Evolutionary conservation across 2,888 invertebrate genomes (phyloP).

Genomic region (Cecidostiba fungosa): DNA sequence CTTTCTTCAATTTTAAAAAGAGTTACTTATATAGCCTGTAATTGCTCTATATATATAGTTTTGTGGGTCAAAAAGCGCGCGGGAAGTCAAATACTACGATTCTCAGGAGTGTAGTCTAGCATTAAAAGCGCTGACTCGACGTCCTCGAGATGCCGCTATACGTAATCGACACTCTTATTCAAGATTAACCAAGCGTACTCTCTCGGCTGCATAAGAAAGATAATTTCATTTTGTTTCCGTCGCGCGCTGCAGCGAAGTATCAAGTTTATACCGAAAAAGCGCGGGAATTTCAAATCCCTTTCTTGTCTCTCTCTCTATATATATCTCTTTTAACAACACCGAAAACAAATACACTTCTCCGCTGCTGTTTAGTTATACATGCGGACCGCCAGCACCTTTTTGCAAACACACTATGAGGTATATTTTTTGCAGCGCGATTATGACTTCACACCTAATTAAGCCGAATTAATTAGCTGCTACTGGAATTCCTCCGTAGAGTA

Average conservation of each 20-base stretch:
- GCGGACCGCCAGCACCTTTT: neutral
- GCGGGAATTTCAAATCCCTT: constrained; percentile 17
- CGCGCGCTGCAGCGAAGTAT: neutral
- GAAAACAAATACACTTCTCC: neutral
- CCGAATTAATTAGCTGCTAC: neutral
- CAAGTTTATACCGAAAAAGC: neutral
- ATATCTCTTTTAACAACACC: neutral
- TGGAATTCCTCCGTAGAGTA: no score
- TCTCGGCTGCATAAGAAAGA: constrained; percentile 42
- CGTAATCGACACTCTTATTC: constrained; percentile 54
- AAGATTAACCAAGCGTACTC: constrained; percentile 51
- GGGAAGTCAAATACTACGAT: neutral
- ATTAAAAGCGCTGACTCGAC: constrained; percentile 46
- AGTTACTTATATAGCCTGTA: neutral
- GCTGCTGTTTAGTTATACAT: neutral
- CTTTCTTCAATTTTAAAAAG: neutral
- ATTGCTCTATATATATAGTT: neutral
- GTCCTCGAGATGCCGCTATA: constrained; percentile 35
- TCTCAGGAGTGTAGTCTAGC: neutral
- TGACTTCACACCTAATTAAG: constrained; percentile 10
- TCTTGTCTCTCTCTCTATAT: neutral
- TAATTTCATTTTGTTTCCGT: constrained; percentile 51
- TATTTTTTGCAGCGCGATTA: neutral
- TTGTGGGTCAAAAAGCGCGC: neutral
- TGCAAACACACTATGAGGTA: neutral